These are phyloP conservation scores for Saturnia pavonia DNA, from an alignment of 2,888 invertebrate genomes.

Conservation along the genomic window DNA sequence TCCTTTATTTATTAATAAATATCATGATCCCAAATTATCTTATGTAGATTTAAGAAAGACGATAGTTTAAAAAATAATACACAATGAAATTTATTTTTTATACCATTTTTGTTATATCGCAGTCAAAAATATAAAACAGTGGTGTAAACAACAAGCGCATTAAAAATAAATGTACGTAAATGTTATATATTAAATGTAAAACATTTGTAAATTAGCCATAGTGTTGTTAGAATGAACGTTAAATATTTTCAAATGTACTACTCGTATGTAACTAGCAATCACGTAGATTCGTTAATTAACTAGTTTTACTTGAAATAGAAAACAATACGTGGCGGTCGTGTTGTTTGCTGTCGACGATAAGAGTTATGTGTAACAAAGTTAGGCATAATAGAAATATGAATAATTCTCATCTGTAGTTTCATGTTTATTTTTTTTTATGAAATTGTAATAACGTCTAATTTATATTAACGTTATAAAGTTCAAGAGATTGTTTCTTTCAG, in stretches of 20 bases:
- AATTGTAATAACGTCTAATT: too few species aligned
- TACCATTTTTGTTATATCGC: too few species aligned
- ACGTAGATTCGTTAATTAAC: not conserved
- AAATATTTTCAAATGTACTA: not conserved
- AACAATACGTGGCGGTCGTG: not conserved
- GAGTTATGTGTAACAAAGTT: not conserved
- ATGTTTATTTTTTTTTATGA: too few species aligned
- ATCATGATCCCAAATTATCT: too few species aligned
- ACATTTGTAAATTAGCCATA: not conserved
- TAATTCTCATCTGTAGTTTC: not conserved
- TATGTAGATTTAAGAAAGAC: too few species aligned
- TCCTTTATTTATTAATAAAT: too few species aligned
- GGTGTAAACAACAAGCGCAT: too few species aligned
- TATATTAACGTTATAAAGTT: too few species aligned
- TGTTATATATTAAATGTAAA: not conserved
- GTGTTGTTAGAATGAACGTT: not conserved
- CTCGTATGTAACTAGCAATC: not conserved
- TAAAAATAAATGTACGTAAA: not conserved
- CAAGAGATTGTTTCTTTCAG: too few species aligned
- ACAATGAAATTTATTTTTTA: too few species aligned
- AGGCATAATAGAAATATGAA: not conserved
- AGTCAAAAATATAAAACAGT: too few species aligned
- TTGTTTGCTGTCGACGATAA: not conserved
- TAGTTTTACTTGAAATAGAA: not conserved
- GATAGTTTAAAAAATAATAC: too few species aligned